These are phyloP conservation scores for Saccopteryx leptura DNA, from an alignment of 2,113 vertebrate genomes.

Conservation along the genomic window DNA sequence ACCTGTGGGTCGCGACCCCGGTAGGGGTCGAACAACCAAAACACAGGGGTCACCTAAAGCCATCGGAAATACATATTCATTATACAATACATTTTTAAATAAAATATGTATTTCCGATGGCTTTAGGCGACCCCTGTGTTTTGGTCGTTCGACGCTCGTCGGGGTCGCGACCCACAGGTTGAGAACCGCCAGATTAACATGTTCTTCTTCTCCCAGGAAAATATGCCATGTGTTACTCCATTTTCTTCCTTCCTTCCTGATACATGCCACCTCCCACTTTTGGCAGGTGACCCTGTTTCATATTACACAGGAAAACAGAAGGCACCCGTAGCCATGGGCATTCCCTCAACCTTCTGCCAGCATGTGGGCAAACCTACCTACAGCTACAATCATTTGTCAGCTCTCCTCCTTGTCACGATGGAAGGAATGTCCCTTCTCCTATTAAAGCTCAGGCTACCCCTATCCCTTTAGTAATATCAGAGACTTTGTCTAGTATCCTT, in stretches of 20 bases:
- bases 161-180: too few relatives aligned
- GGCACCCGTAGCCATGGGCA: neutral
- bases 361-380: neutral
- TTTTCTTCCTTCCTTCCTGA: neutral
- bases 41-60: too few relatives aligned
- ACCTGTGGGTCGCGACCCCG: too few relatives aligned
- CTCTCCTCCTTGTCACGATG: too few relatives aligned
- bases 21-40: too few relatives aligned
- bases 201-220: neutral
- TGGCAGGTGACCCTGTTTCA: neutral
- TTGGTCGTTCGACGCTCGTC: too few relatives aligned
- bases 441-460: neutral
- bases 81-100: too few relatives aligned
- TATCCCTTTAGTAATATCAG: neutral
- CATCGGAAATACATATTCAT: too few relatives aligned
- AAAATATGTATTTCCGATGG: too few relatives aligned
- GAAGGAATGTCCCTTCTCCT: neutral
- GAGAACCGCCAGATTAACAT: neutral
- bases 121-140: too few relatives aligned
- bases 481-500: neutral
- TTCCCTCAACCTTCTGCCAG: neutral
- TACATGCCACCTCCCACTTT: neutral
- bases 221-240: neutral
- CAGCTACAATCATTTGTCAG: neutral
- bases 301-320: constrained; percentile 25